phyloP scores from a whole-genome alignment of 2,888 invertebrate genomes.

The Barypeithes pellucidus region DNA sequence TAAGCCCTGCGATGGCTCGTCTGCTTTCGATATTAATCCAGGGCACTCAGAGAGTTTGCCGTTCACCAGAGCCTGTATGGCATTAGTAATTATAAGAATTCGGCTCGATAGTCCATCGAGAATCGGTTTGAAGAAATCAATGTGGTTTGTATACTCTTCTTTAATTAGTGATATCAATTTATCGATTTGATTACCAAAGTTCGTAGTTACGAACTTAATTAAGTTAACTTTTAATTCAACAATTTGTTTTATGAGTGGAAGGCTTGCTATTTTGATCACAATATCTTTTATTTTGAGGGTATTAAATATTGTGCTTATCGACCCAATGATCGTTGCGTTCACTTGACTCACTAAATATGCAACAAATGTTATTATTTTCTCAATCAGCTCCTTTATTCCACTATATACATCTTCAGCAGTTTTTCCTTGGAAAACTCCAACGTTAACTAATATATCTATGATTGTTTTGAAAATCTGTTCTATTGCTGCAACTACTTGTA shows the following conservation, averaged over 20 bases:
- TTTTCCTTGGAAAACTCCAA: slow-evolving; percentile 45
- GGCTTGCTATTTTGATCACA: slow-evolving; percentile 16
- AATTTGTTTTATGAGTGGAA: slow-evolving; percentile 47
- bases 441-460: slow-evolving; percentile 6
- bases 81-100: slow-evolving; percentile 48
- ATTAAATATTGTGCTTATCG: slow-evolving; percentile 9
- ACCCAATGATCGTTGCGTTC: slow-evolving; percentile 18
- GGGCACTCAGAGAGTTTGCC: slow-evolving; percentile 42
- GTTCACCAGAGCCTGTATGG: slow-evolving; percentile 40
- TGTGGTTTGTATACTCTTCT: slow-evolving; percentile 40
- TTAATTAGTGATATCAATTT: slow-evolving; percentile 1
- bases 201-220: not conserved
- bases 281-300: slow-evolving; percentile 14
- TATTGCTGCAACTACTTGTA: not conserved
- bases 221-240: slow-evolving; percentile 7
- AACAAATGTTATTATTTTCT: slow-evolving; percentile 31
- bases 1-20: slow-evolving; percentile 26
- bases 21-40: slow-evolving; percentile 3
- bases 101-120: slow-evolving; percentile 48
- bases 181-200: slow-evolving; percentile 35
- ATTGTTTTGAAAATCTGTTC: slow-evolving; percentile 3
- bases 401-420: slow-evolving; percentile 25
- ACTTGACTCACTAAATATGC: slow-evolving; percentile 20
- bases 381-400: slow-evolving; percentile 20
- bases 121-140: slow-evolving; percentile 55